Conservation (phyloP, 1,140 invertebrate genomes). For the Drosophila paulistorum region DNA sequence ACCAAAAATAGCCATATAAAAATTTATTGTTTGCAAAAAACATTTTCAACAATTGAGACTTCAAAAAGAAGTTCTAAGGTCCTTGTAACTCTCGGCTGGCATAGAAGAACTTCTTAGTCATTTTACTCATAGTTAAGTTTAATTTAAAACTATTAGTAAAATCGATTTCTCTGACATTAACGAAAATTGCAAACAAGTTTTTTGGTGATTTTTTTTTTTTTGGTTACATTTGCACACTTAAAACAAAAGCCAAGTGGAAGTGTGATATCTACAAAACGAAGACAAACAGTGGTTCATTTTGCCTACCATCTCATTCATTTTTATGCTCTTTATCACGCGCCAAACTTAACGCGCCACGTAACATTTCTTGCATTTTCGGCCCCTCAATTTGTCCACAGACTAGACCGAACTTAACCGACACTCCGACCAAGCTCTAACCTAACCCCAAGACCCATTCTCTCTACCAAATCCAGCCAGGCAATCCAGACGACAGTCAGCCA, state of each 20-base stretch:
- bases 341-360: slow-evolving; percentile 49
- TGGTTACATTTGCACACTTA: slow-evolving; percentile 32
- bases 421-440: slow-evolving; percentile 32
- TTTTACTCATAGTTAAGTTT: no score
- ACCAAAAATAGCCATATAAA: slow-evolving; percentile 10
- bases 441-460: slow-evolving; percentile 15
- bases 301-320: slow-evolving; percentile 26
- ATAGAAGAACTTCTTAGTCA: no score
- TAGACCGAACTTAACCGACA: neutral
- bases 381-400: slow-evolving; percentile 14
- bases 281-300: slow-evolving; percentile 43
- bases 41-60: no score
- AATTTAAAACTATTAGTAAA: no score
- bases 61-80: no score
- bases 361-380: slow-evolving; percentile 12
- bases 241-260: slow-evolving; percentile 19
- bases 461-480: slow-evolving; percentile 20
- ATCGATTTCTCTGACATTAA: no score
- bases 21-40: neutral
- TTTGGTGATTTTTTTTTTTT: slow-evolving; percentile 1
- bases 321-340: slow-evolving; percentile 68
- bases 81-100: no score
- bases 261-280: slow-evolving; percentile 47
- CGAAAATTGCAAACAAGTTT: no score
- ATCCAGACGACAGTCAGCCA: slow-evolving; percentile 46